phyloP scores from a whole-genome alignment of 2,113 vertebrate species.

The Hydrolagus affinis region DNA sequence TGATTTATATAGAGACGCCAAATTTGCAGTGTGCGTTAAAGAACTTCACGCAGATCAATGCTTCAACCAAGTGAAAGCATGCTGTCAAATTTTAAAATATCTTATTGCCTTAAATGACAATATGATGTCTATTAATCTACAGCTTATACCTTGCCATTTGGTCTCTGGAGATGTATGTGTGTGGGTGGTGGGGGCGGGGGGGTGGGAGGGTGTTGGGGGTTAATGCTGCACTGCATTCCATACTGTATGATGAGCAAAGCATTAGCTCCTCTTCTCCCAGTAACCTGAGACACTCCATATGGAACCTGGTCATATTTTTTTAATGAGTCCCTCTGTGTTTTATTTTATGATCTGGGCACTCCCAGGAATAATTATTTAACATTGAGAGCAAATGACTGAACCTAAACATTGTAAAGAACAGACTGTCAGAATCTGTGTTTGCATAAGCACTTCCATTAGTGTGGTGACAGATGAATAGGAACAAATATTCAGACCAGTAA shows the following conservation, averaged over 20 bases:
- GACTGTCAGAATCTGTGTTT: background rate
- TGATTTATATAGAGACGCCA: too few relatives aligned
- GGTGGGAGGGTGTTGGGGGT: too few relatives aligned
- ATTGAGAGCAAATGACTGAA: background rate
- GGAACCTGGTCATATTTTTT: background rate
- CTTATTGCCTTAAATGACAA: too few relatives aligned
- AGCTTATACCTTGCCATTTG: background rate
- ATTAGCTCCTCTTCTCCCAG: background rate
- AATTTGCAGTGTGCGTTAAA: too few relatives aligned
- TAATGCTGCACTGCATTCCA: background rate
- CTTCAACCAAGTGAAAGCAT: too few relatives aligned
- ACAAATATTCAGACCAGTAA: background rate
- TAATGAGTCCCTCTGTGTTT: background rate
- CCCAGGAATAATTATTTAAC: background rate
- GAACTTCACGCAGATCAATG: too few relatives aligned
- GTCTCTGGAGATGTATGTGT: background rate
- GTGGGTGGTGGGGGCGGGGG: background rate
- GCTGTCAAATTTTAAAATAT: too few relatives aligned
- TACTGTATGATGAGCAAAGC: background rate
- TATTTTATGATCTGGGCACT: background rate
- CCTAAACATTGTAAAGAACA: background rate
- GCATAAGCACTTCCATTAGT: background rate
- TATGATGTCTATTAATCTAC: background rate
- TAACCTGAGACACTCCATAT: background rate
- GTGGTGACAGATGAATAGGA: background rate